Conservation (phyloP, 2,113 vertebrate genomes). For the Mustelus asterias region DNA sequence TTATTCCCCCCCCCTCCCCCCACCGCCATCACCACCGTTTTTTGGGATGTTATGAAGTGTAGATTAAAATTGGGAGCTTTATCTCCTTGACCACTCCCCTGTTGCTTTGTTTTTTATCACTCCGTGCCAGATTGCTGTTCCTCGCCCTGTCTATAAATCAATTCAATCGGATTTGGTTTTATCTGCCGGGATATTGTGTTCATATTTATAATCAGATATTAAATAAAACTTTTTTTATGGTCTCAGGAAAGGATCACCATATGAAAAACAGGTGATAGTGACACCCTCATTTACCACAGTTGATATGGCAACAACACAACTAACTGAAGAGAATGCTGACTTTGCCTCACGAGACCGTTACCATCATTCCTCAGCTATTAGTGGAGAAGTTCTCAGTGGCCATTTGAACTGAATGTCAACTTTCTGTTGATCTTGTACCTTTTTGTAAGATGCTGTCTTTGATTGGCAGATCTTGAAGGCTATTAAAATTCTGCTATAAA, state of each 20-base stretch:
- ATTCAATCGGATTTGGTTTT: not conserved
- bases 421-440: not conserved
- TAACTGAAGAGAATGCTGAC: slow-evolving; percentile 87
- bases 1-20: not conserved
- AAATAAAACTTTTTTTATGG: slow-evolving; percentile 39
- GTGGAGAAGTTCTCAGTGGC: slow-evolving; percentile 58
- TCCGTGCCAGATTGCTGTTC: not conserved
- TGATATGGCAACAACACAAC: slow-evolving; percentile 79
- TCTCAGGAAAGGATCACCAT: slow-evolving; percentile 53
- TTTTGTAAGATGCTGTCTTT: not conserved
- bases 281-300: slow-evolving; percentile 72
- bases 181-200: not conserved
- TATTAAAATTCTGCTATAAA: not conserved
- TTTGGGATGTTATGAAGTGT: not conserved
- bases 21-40: too few species aligned
- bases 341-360: slow-evolving; percentile 81
- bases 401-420: slow-evolving; percentile 50
- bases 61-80: not conserved
- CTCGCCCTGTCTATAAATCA: not conserved
- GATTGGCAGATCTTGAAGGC: not conserved
- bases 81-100: not conserved
- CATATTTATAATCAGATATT: not conserved
- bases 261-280: slow-evolving; percentile 72
- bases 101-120: not conserved
- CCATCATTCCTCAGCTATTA: slow-evolving; percentile 77